A percentile compares a stretch with the other conserved stretches of the same genome.
Conservation (phyloP, 2,113 vertebrate genomes). For the Eulemur rufifrons region DNA sequence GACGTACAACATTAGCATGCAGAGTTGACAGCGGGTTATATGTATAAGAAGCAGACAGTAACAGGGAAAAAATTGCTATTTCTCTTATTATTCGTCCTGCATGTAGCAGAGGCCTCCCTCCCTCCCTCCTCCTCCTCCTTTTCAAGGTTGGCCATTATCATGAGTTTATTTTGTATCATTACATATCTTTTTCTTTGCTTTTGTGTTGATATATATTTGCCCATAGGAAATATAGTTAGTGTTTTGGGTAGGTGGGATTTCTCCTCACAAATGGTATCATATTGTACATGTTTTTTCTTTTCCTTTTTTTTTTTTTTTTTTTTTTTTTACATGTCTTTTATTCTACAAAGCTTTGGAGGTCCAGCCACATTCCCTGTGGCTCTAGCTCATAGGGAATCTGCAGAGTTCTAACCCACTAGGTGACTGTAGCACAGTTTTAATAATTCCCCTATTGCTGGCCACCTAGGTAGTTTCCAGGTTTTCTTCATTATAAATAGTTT, state of each 20-base stretch:
- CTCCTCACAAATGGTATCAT: not conserved
- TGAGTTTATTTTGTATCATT: not conserved
- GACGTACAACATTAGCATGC: not conserved
- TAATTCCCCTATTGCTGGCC: not conserved
- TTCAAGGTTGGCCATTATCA: not conserved
- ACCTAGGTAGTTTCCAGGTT: not conserved
- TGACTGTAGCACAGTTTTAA: not conserved
- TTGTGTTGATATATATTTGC: not conserved
- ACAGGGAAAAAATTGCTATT: not conserved
- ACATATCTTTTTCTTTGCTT: not conserved
- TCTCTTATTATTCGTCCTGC: not conserved
- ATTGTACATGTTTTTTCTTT: not conserved
- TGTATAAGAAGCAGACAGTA: not conserved
- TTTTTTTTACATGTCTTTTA: not conserved
- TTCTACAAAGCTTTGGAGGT: not conserved
- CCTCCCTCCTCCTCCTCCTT: not conserved
- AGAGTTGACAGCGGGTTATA: not conserved
- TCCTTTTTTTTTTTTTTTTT: not conserved
- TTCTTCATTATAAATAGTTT: not conserved
- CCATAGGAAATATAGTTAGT: not conserved
- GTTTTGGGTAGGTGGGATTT: not conserved
- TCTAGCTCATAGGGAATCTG: not conserved
- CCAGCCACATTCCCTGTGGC: not conserved
- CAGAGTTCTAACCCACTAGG: not conserved
- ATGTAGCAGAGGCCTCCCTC: not conserved